Evolutionary conservation across 2,113 vertebrate species (phyloP).

Genomic region (Apodemus sylvaticus): DNA sequence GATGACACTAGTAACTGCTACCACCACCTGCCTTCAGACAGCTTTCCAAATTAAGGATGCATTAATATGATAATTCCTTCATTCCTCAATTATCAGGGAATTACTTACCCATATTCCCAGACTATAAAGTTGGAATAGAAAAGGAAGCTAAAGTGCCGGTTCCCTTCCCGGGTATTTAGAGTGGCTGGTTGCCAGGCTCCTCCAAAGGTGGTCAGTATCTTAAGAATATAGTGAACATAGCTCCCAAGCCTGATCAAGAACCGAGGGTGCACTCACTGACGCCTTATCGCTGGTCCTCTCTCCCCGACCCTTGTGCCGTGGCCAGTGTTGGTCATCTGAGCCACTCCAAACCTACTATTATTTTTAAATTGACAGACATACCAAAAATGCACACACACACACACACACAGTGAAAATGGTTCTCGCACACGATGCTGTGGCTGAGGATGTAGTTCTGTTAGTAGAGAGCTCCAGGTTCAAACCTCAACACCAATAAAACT

Average conservation of each 20-base stretch:
- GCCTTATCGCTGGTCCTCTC: background rate
- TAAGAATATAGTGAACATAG: background rate
- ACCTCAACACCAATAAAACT: background rate
- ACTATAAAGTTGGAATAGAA: background rate
- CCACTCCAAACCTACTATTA: background rate
- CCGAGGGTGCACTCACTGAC: background rate
- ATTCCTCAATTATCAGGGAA: background rate
- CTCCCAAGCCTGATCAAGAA: background rate
- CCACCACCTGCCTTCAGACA: background rate
- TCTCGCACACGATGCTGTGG: background rate
- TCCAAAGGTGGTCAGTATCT: background rate
- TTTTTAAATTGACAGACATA: background rate
- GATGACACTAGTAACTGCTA: background rate
- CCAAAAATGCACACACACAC: background rate
- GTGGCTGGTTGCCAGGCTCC: background rate
- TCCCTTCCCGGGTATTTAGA: background rate
- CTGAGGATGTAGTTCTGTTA: background rate
- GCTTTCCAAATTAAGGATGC: background rate
- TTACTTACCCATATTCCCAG: background rate
- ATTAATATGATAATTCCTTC: background rate
- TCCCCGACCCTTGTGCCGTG: background rate
- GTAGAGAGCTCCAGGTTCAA: background rate
- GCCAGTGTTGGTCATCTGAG: background rate
- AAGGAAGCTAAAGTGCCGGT: background rate
- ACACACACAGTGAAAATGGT: background rate